These are phyloP conservation scores for Ptilodon capucinus DNA, from an alignment of 2,888 invertebrate species.

Conservation along the genomic window DNA sequence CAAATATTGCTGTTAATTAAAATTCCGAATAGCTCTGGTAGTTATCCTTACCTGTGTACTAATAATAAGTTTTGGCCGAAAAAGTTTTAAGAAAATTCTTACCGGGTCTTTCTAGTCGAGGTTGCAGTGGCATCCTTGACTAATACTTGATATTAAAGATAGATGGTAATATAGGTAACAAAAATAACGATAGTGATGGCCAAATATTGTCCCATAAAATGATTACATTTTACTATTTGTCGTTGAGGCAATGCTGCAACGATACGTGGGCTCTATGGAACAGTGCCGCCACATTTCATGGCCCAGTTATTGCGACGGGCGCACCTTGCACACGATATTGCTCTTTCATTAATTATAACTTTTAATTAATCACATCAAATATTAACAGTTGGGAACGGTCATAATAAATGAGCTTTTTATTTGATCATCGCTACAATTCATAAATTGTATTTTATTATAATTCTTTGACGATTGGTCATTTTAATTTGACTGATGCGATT, in stretches of 20 bases:
- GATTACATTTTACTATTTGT: neutral
- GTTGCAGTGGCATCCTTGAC: no score
- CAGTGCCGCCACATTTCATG: conserved; percentile 15
- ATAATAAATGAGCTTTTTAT: conserved; percentile 57
- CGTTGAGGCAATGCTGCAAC: neutral
- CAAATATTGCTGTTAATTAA: no score
- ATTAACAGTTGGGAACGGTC: conserved; percentile 42
- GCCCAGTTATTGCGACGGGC: conserved; percentile 25
- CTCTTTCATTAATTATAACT: conserved; percentile 64
- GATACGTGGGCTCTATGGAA: conserved; percentile 2
- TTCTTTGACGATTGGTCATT: conserved; percentile 17
- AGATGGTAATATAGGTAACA: no score
- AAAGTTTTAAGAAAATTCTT: no score
- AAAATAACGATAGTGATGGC: no score
- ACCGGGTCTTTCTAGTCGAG: no score
- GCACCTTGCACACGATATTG: conserved; percentile 46
- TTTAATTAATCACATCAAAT: conserved; percentile 67
- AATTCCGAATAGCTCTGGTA: no score
- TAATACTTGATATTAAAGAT: no score
- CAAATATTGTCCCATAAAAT: no score
- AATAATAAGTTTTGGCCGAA: no score
- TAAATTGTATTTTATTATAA: conserved; percentile 23
- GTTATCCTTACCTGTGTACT: no score
- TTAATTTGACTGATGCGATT: conserved; percentile 7
- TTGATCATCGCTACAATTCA: conserved; percentile 43